A percentile compares a stretch with the other conserved stretches of the same genome.
phyloP scores from a whole-genome alignment of 2,888 invertebrate species.

The Globia sparganii region DNA sequence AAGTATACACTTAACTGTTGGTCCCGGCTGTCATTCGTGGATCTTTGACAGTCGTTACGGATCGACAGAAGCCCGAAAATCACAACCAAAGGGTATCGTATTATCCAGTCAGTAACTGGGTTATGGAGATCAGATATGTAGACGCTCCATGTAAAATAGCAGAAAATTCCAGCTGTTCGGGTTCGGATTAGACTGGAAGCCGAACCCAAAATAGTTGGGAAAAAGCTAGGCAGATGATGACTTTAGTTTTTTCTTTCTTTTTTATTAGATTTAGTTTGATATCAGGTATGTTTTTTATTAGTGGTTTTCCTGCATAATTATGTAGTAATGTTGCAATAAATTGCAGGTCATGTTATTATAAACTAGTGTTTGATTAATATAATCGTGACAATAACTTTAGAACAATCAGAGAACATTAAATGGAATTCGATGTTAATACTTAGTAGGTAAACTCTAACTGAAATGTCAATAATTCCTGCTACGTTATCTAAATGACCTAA shows the following conservation, averaged over 20 bases:
- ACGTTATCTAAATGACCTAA: slow-evolving; percentile 43
- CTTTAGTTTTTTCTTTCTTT: not conserved
- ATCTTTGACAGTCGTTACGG: not conserved
- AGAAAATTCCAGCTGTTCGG: not conserved
- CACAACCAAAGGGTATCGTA: not conserved
- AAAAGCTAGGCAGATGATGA: not conserved
- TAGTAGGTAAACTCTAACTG: slow-evolving; percentile 24
- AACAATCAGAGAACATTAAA: slow-evolving; percentile 32
- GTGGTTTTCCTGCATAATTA: not conserved
- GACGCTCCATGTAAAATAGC: not conserved
- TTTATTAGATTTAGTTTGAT: not conserved
- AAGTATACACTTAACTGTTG: not conserved
- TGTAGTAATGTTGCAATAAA: not conserved
- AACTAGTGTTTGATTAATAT: slow-evolving; percentile 3
- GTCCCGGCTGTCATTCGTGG: not conserved
- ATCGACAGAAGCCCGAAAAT: not conserved
- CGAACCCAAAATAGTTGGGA: not conserved
- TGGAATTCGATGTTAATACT: slow-evolving; percentile 36
- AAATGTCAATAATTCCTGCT: slow-evolving; percentile 26
- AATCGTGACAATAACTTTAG: slow-evolving; percentile 36
- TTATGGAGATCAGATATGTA: not conserved
- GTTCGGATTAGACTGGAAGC: no score
- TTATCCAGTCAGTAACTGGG: not conserved
- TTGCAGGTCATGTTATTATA: not conserved
- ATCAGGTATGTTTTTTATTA: not conserved